Evolutionary conservation across 2,888 invertebrate genomes (phyloP).

Genomic region (Sarcophaga variegata): DNA sequence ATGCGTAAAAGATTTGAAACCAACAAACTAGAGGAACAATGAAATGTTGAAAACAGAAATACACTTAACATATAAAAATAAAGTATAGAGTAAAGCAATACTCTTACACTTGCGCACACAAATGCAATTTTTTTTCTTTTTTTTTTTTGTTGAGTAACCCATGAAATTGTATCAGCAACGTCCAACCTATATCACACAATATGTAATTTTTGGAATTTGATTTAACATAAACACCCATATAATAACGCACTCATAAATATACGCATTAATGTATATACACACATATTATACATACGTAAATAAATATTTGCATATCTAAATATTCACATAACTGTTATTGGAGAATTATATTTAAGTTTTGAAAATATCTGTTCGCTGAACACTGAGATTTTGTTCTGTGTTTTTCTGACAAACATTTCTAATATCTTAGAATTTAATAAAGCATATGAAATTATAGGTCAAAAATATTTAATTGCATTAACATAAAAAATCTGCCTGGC

Average conservation of each 20-base stretch:
- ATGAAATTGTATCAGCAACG: not conserved
- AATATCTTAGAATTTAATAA: no score
- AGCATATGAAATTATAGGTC: no score
- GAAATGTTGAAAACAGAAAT: not conserved
- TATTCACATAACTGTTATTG: no score
- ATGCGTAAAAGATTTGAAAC: slow-evolving; percentile 64
- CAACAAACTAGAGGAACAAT: not conserved
- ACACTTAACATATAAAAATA: not conserved
- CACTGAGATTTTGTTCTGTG: no score
- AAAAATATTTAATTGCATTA: no score
- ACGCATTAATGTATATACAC: not conserved
- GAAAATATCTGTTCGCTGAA: no score
- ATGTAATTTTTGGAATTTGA: not conserved
- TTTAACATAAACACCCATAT: no score
- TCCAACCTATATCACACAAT: not conserved
- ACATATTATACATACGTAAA: not conserved
- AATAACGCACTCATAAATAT: not conserved
- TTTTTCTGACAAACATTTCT: no score
- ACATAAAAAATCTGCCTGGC: no score
- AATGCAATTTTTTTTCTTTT: not conserved
- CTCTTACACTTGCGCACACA: not conserved
- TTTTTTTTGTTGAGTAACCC: not conserved
- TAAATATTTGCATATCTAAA: no score
- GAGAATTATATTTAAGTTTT: no score
- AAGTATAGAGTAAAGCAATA: not conserved